These are phyloP conservation scores for Drosophila leontia DNA, from an alignment of 1,140 invertebrate genomes.

Conservation along the genomic window DNA sequence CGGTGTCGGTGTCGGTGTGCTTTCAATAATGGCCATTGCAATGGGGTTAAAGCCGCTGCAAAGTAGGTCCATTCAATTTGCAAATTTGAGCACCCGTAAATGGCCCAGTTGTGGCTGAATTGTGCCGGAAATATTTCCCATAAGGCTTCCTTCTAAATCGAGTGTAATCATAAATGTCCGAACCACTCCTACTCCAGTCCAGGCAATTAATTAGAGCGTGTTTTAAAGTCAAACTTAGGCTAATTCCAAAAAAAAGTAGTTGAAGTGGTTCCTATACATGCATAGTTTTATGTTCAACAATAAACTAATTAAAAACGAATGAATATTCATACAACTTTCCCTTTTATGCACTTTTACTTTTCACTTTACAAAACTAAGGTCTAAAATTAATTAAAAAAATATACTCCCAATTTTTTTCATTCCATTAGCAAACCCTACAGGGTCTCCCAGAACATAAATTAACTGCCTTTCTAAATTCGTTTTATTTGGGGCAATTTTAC, in stretches of 20 bases:
- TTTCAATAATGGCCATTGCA: slow-evolving; percentile 31
- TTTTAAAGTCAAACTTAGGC: background rate
- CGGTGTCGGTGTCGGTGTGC: too few relatives aligned
- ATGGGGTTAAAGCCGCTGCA: slow-evolving; percentile 46
- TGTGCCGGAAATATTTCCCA: slow-evolving; percentile 33
- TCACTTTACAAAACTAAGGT: background rate
- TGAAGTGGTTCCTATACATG: background rate
- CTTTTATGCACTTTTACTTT: background rate
- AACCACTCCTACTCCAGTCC: background rate
- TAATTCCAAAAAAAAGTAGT: background rate
- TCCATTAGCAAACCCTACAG: slow-evolving; percentile 12
- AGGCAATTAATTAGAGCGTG: slow-evolving; percentile 6
- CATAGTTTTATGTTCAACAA: background rate
- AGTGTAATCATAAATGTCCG: slow-evolving; percentile 9
- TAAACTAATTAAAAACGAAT: slow-evolving; percentile 1
- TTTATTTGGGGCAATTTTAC: background rate
- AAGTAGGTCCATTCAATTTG: slow-evolving; percentile 54
- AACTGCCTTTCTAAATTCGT: background rate
- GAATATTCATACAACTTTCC: background rate
- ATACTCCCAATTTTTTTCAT: background rate
- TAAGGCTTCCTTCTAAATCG: slow-evolving; percentile 12
- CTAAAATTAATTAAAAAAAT: background rate
- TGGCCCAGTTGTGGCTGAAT: slow-evolving; percentile 26
- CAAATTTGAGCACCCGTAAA: slow-evolving; percentile 29
- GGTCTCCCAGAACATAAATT: slow-evolving; percentile 2